Evolutionary conservation across 2,888 invertebrate genomes (phyloP), one percentile per base, ranked within the genome.

Genomic region (Chrysodeixis includens): DNA sequence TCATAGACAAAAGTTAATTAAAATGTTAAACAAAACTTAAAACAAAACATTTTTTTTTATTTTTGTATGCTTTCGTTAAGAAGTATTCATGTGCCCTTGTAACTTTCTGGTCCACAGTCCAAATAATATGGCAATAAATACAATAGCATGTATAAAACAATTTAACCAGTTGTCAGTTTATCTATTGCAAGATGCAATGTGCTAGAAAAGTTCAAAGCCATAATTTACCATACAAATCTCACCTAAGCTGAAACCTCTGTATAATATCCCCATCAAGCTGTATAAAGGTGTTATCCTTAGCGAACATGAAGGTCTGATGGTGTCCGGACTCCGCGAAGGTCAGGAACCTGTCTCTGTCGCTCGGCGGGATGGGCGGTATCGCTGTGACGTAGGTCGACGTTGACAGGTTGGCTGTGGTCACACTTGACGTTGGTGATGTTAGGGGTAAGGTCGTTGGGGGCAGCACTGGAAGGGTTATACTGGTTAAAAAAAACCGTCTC

Each of bases 251-350:
- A 95, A 98, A 98, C 66, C 97, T 97, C 87, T 98, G 97, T 87
- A 98, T 98, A 71, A 98, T 97, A 88, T 97, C 97, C n/a, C 98
- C 98, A 88, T 98, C 98, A 57, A 98, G 96, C 88, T 98, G 98
- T 86, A 98, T 98, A 89, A 97, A 98, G 3, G 98, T 98, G 85
- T 98, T 98, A 78, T 97, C 98, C 86, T 98, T 97, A 20, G 98
- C 98, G 90, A 98, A 98, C 97, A 98, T 98, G 89, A 98, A 98
- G n/a, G 97, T 98, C 84, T 97, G 97, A 79, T 97, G 97, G 83
- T 97, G 96, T 1, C 98, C 98, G 5, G 98, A 97, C 91, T 98
- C 98, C 82, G 97, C 97, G 86, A 98, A 98, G 0, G 98, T 98
- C 55, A 98, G 93, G 87, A 97, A 97, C 76, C 97, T 96, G 61